These are phyloP conservation scores for Falco punctatus DNA, from an alignment of 2,113 vertebrate genomes.

Conservation along the genomic window DNA sequence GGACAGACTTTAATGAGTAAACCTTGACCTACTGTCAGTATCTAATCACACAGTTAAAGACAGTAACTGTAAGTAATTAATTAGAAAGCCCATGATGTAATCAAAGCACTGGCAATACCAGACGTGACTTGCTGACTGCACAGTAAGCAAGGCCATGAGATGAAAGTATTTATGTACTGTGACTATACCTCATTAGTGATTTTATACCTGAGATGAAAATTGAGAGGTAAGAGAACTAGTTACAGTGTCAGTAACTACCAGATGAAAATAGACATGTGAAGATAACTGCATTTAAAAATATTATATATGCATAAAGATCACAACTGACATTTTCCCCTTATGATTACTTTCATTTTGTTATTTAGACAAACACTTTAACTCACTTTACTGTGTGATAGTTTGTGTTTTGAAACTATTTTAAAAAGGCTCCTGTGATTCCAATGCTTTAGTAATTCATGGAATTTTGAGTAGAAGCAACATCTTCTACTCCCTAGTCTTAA, in stretches of 20 bases:
- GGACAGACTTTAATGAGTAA: background rate
- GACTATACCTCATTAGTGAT: background rate
- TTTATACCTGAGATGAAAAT: conserved; percentile 58
- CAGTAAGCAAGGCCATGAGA: conserved; percentile 16
- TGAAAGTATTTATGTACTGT: background rate
- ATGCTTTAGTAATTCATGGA: conserved; percentile 9
- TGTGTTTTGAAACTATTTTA: background rate
- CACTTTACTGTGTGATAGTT: background rate
- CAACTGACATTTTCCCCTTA: background rate
- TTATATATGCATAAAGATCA: background rate
- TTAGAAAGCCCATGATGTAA: background rate
- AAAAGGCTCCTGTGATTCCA: conserved; percentile 62
- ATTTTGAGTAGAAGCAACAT: background rate
- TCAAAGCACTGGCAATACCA: background rate
- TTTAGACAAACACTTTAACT: conserved; percentile 19
- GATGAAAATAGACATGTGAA: background rate
- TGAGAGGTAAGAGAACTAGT: conserved; percentile 36
- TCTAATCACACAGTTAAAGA: background rate
- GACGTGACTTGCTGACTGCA: background rate
- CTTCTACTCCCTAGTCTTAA: background rate
- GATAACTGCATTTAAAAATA: background rate
- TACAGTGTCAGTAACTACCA: background rate
- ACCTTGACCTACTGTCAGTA: background rate
- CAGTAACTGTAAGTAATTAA: background rate
- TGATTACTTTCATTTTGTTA: background rate